Percentiles rank a stretch among this genome's conserved stretches.
Conservation (phyloP, 2,888 invertebrate species). For the Phengaris alcon region DNA sequence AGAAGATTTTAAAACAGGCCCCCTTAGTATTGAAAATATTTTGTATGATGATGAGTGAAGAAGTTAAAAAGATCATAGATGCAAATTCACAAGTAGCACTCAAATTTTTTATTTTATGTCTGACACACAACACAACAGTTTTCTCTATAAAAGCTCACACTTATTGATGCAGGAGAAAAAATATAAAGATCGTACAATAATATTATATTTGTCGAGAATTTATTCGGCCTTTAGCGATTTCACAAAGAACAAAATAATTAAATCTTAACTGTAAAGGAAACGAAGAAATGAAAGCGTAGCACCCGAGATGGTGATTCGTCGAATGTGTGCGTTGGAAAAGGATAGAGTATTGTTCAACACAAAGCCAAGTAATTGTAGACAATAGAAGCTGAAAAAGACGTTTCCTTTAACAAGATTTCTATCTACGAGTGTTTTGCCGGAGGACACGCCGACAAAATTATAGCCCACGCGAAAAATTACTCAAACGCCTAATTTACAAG, state of each 20-base stretch:
- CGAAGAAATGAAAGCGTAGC: conserved; percentile 34
- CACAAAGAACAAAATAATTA: conserved; percentile 23
- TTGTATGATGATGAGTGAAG: too few species aligned
- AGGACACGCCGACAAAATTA: conserved; percentile 50
- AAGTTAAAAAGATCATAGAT: too few species aligned
- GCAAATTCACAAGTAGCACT: too few species aligned
- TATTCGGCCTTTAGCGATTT: neutral
- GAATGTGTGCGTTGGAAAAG: conserved; percentile 43
- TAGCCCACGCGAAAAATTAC: conserved; percentile 12
- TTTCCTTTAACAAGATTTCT: conserved; percentile 76
- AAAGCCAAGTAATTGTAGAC: conserved; percentile 77
- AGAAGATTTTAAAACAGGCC: too few species aligned
- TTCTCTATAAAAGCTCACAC: neutral
- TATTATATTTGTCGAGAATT: conserved; percentile 2
- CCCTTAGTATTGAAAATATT: too few species aligned
- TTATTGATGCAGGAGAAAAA: neutral
- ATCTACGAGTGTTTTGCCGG: conserved; percentile 71
- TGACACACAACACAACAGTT: neutral
- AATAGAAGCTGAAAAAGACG: conserved; percentile 77
- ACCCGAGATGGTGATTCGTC: conserved; percentile 47
- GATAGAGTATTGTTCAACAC: conserved; percentile 46
- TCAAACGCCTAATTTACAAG: conserved; percentile 27
- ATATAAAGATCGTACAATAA: conserved; percentile 5
- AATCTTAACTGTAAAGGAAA: conserved; percentile 41
- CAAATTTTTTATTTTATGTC: too few species aligned